phyloP scores from a whole-genome alignment of 2,113 vertebrate species.

The Herpetotheres cachinnans region DNA sequence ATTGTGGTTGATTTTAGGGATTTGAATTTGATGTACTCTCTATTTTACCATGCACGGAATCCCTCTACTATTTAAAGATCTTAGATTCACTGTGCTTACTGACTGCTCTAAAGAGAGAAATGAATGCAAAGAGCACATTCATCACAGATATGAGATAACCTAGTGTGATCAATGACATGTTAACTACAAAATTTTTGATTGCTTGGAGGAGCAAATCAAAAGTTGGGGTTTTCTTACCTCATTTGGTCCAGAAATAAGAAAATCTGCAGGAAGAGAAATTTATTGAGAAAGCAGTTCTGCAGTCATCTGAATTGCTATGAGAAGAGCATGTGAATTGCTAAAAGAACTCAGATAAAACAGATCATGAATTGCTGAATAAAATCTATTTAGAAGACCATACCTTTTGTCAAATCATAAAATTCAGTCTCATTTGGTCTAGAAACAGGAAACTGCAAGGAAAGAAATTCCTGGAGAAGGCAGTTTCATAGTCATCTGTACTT shows the following conservation, averaged over 20 bases:
- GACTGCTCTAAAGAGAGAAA: background rate
- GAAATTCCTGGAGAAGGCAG: background rate
- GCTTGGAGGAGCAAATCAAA: background rate
- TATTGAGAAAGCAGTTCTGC: background rate
- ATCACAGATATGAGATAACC: background rate
- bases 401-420: background rate
- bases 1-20: background rate
- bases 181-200: background rate
- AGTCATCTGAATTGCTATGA: background rate
- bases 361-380: background rate
- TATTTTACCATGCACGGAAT: background rate
- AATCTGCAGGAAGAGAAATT: background rate
- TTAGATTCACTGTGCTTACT: background rate
- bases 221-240: background rate
- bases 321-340: background rate
- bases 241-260: background rate
- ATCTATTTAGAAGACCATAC: background rate
- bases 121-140: background rate
- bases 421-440: background rate
- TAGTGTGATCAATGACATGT: background rate
- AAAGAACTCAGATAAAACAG: background rate
- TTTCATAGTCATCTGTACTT: background rate
- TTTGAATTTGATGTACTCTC: background rate
- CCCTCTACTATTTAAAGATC: background rate
- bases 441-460: background rate